These are phyloP conservation scores for Odontocerum albicorne DNA, from an alignment of 2,888 invertebrate species.

Conservation along the genomic window DNA sequence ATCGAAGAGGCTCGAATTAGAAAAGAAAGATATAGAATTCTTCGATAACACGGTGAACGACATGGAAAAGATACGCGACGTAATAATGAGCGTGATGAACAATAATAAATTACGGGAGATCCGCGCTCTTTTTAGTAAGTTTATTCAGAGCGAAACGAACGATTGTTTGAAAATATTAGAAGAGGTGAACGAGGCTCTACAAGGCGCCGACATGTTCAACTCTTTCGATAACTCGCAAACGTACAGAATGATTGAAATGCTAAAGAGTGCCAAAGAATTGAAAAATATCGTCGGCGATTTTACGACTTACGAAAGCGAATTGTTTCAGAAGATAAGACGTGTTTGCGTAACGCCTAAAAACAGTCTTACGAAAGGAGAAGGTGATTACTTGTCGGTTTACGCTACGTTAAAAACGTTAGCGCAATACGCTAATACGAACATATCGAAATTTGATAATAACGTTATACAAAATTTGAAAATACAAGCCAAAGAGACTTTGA, in stretches of 20 bases:
- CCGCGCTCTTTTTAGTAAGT: background rate
- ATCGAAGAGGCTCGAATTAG: background rate
- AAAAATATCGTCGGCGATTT: background rate
- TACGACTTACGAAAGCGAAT: background rate
- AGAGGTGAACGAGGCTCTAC: background rate
- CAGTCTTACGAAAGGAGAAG: no score
- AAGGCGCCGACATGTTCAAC: no score
- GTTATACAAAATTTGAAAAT: no score
- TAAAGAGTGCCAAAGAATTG: background rate
- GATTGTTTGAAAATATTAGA: background rate
- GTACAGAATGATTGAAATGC: no score
- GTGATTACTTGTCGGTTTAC: no score
- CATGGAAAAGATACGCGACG: background rate
- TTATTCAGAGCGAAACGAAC: background rate
- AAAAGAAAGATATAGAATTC: background rate
- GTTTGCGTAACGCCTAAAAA: no score
- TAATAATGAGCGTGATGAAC: background rate
- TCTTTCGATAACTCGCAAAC: no score
- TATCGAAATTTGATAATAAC: no score
- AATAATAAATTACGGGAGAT: background rate
- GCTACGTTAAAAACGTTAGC: no score
- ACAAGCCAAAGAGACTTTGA: no score
- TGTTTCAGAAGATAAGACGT: background rate
- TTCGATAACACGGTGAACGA: slow-evolving; percentile 3
- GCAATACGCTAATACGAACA: no score